Evolutionary conservation across 2,888 invertebrate genomes (phyloP), one percentile per base, ranked within the genome.

Genomic region (Tenthredo distinguenda): DNA sequence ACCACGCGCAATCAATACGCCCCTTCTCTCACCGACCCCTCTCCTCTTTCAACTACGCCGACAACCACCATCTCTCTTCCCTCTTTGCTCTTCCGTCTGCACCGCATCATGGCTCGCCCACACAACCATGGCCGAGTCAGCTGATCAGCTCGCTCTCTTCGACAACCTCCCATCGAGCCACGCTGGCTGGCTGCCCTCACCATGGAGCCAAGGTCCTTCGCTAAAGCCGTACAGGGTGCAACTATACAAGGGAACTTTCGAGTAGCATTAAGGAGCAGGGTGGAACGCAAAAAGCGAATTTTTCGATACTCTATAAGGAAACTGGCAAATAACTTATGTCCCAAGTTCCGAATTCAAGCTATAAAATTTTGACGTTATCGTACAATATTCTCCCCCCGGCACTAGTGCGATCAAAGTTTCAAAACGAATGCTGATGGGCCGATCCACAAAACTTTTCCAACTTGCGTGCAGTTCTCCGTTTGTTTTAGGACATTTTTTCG

Each of bases 1-100:
- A 90, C 91, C 88, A 87, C 89, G 89, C 90, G 91, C 92, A 92
- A 92, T 92, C 92, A 92, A 92, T 92, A 92, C 92, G 88, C 90
- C 90, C 81, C 68, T 84, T 74, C 84, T 84, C 85, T 62, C 62
- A 84, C 84, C 84, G 68, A 40, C 84, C 68, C 86, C 79, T 85
- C 72, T 21, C 77, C 85, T 84, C 87, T 87, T 84, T 85, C 58
- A 85, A 85, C 9, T 79, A 84, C 76, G 77, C 84, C 86, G 85
- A 85, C 85, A 55, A 50, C 82, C 55, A 43, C 83, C 84, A 84
- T 37, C 84, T 79, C 71, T 84, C 40, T 58, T 58, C 47, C 77
- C 85, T 84, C 87, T 87, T 84, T 85, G 37, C 71, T 84, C 40
- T 58, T 58, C 47, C 84, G 40, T 34, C 21, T 65, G 58, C 31